phyloP scores from a whole-genome alignment of 1,140 invertebrate species.

The Lanistes nyassanus region DNA sequence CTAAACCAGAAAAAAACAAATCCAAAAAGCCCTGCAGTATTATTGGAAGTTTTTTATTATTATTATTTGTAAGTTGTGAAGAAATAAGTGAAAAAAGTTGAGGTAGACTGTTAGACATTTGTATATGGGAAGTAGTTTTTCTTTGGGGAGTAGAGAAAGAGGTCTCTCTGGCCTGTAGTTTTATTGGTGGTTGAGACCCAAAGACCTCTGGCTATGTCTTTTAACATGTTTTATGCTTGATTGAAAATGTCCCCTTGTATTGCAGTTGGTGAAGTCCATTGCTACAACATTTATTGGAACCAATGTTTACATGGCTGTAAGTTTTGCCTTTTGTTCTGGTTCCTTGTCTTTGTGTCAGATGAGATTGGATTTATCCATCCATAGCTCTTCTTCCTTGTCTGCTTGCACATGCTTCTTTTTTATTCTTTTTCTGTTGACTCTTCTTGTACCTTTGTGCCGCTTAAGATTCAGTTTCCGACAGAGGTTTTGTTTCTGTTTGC shows the following conservation, averaged over 20 bases:
- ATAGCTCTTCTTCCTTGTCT: background rate
- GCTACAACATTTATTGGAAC: slow-evolving; percentile 68
- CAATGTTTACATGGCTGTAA: slow-evolving; percentile 69
- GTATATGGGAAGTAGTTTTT: too few species aligned
- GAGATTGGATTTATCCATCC: too few species aligned
- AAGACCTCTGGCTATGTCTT: background rate
- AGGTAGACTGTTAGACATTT: too few species aligned
- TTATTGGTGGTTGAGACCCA: too few species aligned
- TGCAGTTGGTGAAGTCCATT: slow-evolving; percentile 67
- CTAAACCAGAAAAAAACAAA: too few species aligned
- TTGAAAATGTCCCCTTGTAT: slow-evolving; percentile 11
- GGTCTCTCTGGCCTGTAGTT: too few species aligned
- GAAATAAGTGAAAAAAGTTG: too few species aligned
- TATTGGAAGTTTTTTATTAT: too few species aligned
- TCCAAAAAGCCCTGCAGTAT: too few species aligned
- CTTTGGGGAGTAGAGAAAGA: too few species aligned
- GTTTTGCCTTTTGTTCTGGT: slow-evolving; percentile 32
- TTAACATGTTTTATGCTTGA: slow-evolving; percentile 1
- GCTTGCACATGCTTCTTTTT: background rate
- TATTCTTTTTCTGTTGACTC: background rate
- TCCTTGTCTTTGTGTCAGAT: too few species aligned
- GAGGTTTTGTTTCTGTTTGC: background rate
- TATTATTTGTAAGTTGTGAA: too few species aligned
- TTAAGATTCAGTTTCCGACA: background rate
- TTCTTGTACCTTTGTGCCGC: slow-evolving; percentile 10